These are phyloP conservation scores for Aphelenchoides fujianensis DNA, from an alignment of 1,140 invertebrate species.

Conservation along the genomic window DNA sequence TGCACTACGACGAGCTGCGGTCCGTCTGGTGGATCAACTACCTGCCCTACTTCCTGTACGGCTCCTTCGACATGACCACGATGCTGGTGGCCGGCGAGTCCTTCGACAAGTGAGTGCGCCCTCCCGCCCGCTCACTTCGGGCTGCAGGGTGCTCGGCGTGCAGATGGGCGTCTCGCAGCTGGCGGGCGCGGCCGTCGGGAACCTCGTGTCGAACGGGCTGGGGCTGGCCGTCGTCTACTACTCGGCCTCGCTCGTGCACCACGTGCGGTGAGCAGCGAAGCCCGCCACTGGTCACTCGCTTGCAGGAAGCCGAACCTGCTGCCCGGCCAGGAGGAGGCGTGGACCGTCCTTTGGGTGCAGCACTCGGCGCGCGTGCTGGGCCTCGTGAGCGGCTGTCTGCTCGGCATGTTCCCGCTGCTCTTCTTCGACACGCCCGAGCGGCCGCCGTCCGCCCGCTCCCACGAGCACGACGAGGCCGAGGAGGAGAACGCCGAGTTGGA, in stretches of 20 bases:
- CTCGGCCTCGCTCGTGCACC: slow-evolving; percentile 69
- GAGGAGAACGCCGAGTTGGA: slow-evolving; percentile 11
- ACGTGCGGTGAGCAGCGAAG: slow-evolving; percentile 57
- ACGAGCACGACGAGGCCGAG: slow-evolving; percentile 20
- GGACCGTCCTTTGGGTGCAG: slow-evolving; percentile 64
- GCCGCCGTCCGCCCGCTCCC: background rate
- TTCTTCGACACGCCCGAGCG: slow-evolving; percentile 64
- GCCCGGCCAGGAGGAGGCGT: slow-evolving; percentile 78
- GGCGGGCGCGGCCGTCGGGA: slow-evolving; percentile 65
- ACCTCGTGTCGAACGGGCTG: slow-evolving; percentile 83
- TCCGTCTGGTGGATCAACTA: slow-evolving; percentile 70
- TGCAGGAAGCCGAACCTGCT: slow-evolving; percentile 71
- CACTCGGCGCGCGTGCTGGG: slow-evolving; percentile 70
- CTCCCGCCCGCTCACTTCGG: background rate
- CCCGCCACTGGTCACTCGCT: background rate
- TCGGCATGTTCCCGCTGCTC: slow-evolving; percentile 87
- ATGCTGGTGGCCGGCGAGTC: slow-evolving; percentile 94
- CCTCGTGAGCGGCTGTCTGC: slow-evolving; percentile 82
- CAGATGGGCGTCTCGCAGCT: slow-evolving; percentile 29
- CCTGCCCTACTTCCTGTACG: slow-evolving; percentile 88
- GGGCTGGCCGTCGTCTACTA: slow-evolving; percentile 88
- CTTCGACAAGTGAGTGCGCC: slow-evolving; percentile 71
- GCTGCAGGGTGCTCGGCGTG: slow-evolving; percentile 17
- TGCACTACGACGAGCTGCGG: slow-evolving; percentile 26
- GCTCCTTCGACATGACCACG: slow-evolving; percentile 89